phyloP scores from a whole-genome alignment of 2,888 invertebrate genomes.

The Agonum fuliginosum region DNA sequence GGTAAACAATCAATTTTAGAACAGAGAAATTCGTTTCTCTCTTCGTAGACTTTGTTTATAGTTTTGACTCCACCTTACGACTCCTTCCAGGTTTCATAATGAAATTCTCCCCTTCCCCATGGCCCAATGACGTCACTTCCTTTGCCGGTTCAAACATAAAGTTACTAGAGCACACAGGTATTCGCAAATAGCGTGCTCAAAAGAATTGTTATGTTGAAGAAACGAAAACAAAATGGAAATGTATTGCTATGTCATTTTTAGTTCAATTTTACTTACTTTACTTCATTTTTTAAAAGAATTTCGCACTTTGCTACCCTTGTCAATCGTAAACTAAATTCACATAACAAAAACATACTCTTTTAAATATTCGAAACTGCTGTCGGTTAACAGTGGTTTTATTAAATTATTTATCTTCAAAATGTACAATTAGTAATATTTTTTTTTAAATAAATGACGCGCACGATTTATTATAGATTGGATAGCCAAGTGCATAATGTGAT shows the following conservation, averaged over 20 bases:
- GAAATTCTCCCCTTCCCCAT: conserved; percentile 1
- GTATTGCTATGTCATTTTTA: neutral
- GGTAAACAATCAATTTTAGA: conserved; percentile 30
- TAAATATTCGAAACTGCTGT: too few species aligned
- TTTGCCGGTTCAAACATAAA: neutral
- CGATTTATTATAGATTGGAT: too few species aligned
- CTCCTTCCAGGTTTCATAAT: conserved; percentile 23
- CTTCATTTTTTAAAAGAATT: too few species aligned
- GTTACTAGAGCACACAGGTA: neutral
- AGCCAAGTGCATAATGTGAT: too few species aligned
- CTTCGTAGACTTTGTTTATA: conserved; percentile 34
- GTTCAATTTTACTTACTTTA: too few species aligned
- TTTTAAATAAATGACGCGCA: too few species aligned
- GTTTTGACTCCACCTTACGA: conserved; percentile 31
- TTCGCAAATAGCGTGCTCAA: neutral
- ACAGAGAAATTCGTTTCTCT: conserved; percentile 5
- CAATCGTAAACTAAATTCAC: too few species aligned
- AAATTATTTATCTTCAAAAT: too few species aligned
- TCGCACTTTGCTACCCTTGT: too few species aligned
- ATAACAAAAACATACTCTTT: too few species aligned
- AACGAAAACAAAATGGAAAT: neutral
- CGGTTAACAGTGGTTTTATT: too few species aligned
- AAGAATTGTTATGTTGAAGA: neutral
- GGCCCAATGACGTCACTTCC: neutral
- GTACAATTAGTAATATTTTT: too few species aligned